Conservation (phyloP, 2,797 vertebrate genomes). For the Phoeniculus purpureus region DNA sequence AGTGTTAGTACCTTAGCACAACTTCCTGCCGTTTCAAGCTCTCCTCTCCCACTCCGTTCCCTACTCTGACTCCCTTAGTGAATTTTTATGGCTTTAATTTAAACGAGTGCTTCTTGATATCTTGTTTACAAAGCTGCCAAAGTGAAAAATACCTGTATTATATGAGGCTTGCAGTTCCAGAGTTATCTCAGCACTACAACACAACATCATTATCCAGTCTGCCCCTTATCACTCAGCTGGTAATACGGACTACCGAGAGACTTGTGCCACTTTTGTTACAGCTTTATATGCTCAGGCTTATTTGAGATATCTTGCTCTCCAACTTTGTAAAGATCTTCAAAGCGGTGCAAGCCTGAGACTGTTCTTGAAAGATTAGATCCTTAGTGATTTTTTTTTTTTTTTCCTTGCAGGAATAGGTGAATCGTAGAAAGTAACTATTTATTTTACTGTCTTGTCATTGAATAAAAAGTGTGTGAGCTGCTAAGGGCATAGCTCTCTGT, state of each 20-base stretch:
- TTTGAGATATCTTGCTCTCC: constrained; percentile 68
- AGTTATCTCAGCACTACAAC: constrained; percentile 84
- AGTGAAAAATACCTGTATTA: constrained; percentile 88
- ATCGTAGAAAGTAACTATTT: constrained; percentile 74
- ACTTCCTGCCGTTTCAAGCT: constrained; percentile 16
- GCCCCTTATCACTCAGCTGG: constrained; percentile 82
- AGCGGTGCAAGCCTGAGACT: constrained; percentile 55
- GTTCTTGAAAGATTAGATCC: constrained; percentile 73
- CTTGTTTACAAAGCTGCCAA: constrained; percentile 88
- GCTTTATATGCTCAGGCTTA: constrained; percentile 52
- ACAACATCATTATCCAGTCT: constrained; percentile 82
- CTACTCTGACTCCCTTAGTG: not conserved
- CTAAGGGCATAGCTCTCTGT: not conserved
- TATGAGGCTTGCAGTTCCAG: constrained; percentile 79
- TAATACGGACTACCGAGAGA: constrained; percentile 65
- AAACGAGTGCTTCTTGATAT: constrained; percentile 82
- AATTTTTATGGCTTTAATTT: constrained; percentile 81
- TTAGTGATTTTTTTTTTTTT: constrained; percentile 40
- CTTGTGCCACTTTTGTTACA: constrained; percentile 65
- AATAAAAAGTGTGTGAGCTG: constrained; percentile 57
- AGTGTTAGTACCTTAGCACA: not conserved
- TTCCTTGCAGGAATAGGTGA: constrained; percentile 53
- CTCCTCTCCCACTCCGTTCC: not conserved
- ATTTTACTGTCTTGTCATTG: constrained; percentile 71
- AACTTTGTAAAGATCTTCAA: constrained; percentile 63